Base-by-base conservation (phyloP, 2,888 invertebrate species). In the Agapostemon virescens region DNA sequence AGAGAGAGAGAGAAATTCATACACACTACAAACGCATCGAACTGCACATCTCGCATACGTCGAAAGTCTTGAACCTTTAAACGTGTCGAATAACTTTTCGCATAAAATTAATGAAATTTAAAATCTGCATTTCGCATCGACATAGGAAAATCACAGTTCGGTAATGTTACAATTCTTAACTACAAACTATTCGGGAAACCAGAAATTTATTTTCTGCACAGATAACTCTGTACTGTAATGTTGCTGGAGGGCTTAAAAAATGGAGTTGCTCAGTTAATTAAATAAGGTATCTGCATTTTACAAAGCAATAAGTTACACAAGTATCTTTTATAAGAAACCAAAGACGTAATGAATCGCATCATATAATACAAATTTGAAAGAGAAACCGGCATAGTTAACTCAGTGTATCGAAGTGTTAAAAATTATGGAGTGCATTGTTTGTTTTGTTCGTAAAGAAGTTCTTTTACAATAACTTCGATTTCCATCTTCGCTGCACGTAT, bases 291-390 rank as follows among this genome's bases (percentile, higher is more conserved):
- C 88, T 92, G 92, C 92, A 92, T 92, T 93, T 90, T 93, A 93
- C 92, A 93, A 93, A 93, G 92, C 92, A 93, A 93, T 93, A 92
- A 92, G 91, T 93, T 93, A 93, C 92, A 92, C 88, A 89, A 86
- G 88, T 87, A 74, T 87, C 69, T 84, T 20, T 86, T 87, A 84
- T 77, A 83, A 81, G 85, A 87, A 85, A 86, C 81, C 77, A 85
- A 86, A 82, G 81, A 79, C 83, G 81, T 86, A 82, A 84, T 79
- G 79, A 82, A 70, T 74, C 77, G 82, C 69, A 81, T 74, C 72
- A 79, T 77, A 77, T 77, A 38, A 82, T 83, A 82, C 78, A 82
- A 82, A 76, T 73, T 82, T 71, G 76, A 69, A 79, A 74, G 64
- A 61, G 36, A 76, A 78, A 69, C 63, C 82, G 70, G 68, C 49